A percentile compares a stretch with the other conserved stretches of the same genome.
These are phyloP conservation scores for Isotomurus palustris DNA, from an alignment of 2,888 invertebrate genomes.

Conservation along the genomic window DNA sequence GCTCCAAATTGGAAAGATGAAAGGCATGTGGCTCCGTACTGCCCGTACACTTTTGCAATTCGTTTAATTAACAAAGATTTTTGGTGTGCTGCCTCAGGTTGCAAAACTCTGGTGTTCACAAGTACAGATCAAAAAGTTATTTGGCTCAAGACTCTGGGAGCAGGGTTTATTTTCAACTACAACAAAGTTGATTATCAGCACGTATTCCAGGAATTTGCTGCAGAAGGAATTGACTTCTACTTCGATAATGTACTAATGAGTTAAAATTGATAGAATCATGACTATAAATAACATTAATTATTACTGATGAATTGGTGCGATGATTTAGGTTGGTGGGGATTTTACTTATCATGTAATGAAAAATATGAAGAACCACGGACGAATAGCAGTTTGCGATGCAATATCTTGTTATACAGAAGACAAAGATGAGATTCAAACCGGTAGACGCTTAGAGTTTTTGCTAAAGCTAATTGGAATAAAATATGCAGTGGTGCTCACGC, in stretches of 20 bases:
- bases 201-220: conserved; percentile 18
- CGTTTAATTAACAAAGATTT: too few relatives aligned
- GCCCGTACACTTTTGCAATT: conserved; percentile 34
- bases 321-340: conserved; percentile 4
- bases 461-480: neutral
- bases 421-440: neutral
- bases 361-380: conserved; percentile 3
- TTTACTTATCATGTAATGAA: conserved; percentile 5
- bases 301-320: neutral
- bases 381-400: conserved; percentile 7
- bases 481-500: neutral
- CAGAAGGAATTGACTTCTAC: conserved; percentile 30
- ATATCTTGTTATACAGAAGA: conserved; percentile 1
- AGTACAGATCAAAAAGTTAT: conserved; percentile 1
- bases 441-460: neutral
- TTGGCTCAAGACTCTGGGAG: conserved; percentile 23
- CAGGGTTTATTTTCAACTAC: conserved; percentile 23
- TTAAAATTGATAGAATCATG: too few relatives aligned
- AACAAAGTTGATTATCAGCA: conserved; percentile 21
- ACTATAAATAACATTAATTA: neutral
- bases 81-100: neutral
- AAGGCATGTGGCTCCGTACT: conserved; percentile 55
- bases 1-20: conserved; percentile 71
- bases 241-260: conserved; percentile 36
- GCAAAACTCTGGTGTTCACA: conserved; percentile 3